phyloP scores from a whole-genome alignment of 2,888 invertebrate species.

The Rhagonycha lutea region DNA sequence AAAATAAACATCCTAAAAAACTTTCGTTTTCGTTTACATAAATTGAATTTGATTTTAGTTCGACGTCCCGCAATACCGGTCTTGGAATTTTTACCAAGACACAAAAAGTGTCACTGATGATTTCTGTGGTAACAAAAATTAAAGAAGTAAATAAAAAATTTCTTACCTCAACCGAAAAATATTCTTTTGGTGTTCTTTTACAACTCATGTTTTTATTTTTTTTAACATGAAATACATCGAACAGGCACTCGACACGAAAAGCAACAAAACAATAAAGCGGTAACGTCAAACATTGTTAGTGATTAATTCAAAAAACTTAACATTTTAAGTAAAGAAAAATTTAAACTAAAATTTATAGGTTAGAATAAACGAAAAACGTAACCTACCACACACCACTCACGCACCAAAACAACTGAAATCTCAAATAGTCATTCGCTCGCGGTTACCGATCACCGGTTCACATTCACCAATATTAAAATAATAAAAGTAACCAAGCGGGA shows the following conservation, averaged over 20 bases:
- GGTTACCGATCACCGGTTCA: neutral
- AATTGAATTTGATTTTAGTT: neutral
- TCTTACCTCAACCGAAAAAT: conserved; percentile 25
- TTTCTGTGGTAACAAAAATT: neutral
- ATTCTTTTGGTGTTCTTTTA: conserved; percentile 20
- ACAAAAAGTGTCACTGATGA: neutral
- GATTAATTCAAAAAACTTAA: conserved; percentile 5
- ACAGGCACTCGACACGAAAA: conserved; percentile 18
- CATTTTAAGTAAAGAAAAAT: conserved; percentile 23
- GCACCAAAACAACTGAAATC: conserved; percentile 44
- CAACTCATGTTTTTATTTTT: conserved; percentile 16
- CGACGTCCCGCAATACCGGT: neutral
- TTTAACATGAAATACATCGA: conserved; percentile 6
- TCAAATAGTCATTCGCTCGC: neutral
- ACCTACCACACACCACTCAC: conserved; percentile 48
- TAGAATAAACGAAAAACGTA: conserved; percentile 36
- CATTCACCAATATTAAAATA: conserved; percentile 8
- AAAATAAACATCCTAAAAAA: neutral
- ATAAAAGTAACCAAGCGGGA: neutral
- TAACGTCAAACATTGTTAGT: conserved; percentile 16
- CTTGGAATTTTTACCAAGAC: neutral
- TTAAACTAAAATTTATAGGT: conserved; percentile 29
- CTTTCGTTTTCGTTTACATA: neutral
- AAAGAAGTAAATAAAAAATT: neutral
- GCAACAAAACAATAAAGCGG: conserved; percentile 17